Percentiles rank a stretch among this genome's conserved stretches.
Evolutionary conservation across 2,888 invertebrate genomes (phyloP).

Genomic region (Cosmia trapezina): DNA sequence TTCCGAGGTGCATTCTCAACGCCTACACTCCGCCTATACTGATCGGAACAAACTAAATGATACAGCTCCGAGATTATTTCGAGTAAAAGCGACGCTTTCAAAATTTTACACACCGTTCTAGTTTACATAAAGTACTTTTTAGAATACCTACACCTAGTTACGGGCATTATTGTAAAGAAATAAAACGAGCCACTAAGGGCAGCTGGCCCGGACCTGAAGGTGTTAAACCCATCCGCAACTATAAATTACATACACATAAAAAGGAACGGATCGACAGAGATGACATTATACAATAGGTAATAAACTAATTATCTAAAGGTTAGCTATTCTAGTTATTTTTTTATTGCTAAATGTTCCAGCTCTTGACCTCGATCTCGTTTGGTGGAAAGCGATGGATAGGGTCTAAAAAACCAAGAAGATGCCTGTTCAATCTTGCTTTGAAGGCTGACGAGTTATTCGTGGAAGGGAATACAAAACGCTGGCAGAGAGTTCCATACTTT

Average conservation of each 20-base stretch:
- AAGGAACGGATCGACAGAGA: neutral
- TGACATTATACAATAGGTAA: neutral
- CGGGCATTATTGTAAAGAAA: neutral
- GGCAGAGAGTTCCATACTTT: too few species aligned
- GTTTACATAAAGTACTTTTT: neutral
- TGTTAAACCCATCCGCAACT: too few species aligned
- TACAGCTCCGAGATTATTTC: conserved; percentile 21
- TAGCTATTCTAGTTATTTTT: neutral
- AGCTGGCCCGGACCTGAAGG: neutral
- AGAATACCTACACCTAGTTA: neutral
- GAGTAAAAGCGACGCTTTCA: neutral
- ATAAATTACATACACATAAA: too few species aligned
- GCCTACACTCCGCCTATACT: conserved; percentile 55
- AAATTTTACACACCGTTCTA: neutral
- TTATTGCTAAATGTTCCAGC: too few species aligned
- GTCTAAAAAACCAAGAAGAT: neutral
- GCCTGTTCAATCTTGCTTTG: neutral
- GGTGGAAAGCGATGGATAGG: neutral
- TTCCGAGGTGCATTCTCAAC: conserved; percentile 84
- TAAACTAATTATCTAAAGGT: neutral
- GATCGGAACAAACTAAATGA: conserved; percentile 34
- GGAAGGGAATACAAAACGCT: neutral
- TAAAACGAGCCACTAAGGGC: neutral
- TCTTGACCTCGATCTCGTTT: neutral
- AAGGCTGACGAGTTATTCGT: neutral